Conservation (phyloP, 1,140 invertebrate species). For the Nebria ingens region DNA sequence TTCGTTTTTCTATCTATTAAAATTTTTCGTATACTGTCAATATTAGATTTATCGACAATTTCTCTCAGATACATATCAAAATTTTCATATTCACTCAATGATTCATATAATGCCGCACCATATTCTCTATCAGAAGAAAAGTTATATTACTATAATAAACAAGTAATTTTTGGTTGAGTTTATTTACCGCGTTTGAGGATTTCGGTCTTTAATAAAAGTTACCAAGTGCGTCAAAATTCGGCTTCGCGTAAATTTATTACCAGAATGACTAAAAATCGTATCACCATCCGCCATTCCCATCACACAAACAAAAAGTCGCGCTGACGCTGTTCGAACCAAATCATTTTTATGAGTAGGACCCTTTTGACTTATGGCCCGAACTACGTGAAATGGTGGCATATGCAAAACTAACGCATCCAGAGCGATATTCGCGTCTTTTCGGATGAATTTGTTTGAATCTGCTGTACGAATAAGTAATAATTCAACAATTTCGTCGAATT, state of each 20-base stretch:
- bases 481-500: constrained; percentile 48
- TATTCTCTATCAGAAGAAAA: constrained; percentile 3
- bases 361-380: constrained; percentile 29
- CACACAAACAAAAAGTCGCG: constrained; percentile 28
- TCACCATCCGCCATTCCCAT: constrained; percentile 18
- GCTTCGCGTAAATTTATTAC: constrained; percentile 26
- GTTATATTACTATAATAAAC: background rate
- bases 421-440: constrained; percentile 50
- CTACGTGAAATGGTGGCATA: constrained; percentile 33
- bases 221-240: constrained; percentile 26
- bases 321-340: constrained; percentile 26
- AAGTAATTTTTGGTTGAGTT: background rate
- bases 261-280: constrained; percentile 10
- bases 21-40: constrained; percentile 21
- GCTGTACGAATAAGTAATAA: constrained; percentile 47
- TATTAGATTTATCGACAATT: constrained; percentile 26
- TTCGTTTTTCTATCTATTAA: background rate
- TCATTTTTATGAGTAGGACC: constrained; percentile 32
- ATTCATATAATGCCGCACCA: constrained; percentile 22
- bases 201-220: constrained; percentile 29
- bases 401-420: constrained; percentile 46
- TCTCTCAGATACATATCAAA: constrained; percentile 28
- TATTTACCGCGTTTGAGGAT: constrained; percentile 26
- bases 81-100: constrained; percentile 23
- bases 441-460: constrained; percentile 54